Evolutionary conservation across 2,797 vertebrate genomes (phyloP).

Genomic region (Lacerta viridis): DNA sequence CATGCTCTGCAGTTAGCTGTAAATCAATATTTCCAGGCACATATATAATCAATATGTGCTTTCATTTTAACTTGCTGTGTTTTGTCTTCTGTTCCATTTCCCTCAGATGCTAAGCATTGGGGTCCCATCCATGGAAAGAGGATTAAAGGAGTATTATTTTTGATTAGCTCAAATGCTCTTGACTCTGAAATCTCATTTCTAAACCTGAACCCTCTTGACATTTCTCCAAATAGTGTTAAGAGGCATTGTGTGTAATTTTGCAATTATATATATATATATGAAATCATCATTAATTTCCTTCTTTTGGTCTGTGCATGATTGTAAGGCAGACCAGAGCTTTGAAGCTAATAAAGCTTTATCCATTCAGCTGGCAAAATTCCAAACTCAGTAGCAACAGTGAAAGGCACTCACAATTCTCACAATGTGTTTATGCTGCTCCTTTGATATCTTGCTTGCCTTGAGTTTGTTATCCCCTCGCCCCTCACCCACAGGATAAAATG

Average conservation of each 20-base stretch:
- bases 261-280: slow-evolving; percentile 40
- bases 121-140: slow-evolving; percentile 9
- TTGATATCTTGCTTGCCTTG: not conserved
- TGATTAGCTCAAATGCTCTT: slow-evolving; percentile 37
- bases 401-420: not conserved
- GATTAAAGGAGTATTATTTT: slow-evolving; percentile 42
- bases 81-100: slow-evolving; percentile 1
- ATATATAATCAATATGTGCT: not conserved
- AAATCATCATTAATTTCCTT: slow-evolving; percentile 38
- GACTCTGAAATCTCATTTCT: slow-evolving; percentile 44
- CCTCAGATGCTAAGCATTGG: not conserved
- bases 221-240: slow-evolving; percentile 55
- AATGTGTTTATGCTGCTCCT: not conserved
- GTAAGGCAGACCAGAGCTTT: slow-evolving; percentile 11
- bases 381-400: not conserved
- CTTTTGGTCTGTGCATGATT: slow-evolving; percentile 8
- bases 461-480: not conserved
- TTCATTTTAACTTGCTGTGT: not conserved
- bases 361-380: not conserved
- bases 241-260: slow-evolving; percentile 49
- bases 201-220: slow-evolving; percentile 50
- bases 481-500: not conserved
- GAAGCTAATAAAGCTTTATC: slow-evolving; percentile 34
- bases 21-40: not conserved
- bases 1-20: not conserved